Evolutionary conservation across 1,140 invertebrate species (phyloP), one percentile per base, ranked within the genome.

Genomic region (Nixonia krombeini): DNA sequence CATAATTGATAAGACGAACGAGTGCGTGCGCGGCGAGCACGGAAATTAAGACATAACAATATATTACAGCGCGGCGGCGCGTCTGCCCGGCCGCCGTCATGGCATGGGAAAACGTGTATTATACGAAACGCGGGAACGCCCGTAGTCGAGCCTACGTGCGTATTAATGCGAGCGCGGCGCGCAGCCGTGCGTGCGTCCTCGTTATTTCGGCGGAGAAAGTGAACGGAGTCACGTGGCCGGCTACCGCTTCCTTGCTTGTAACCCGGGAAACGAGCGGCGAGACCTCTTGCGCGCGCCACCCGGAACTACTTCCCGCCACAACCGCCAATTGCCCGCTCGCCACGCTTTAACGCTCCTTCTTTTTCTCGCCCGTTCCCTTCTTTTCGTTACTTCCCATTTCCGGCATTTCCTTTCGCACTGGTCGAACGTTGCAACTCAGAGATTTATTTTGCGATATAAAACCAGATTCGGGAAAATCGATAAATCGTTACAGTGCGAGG

Each of bases 141-240:
- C 31, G 31, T 10, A 10, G 13, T n/a, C 21, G 6, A 2, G 21
- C 21, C 6, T 6, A 21, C 6, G 2, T 21, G 31, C 31, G 31
- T 13, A 33, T 33, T 33, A 40, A 23, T 40, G 10, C 38, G 38
- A 2, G 15, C 12, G 33, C 16, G 16, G 8, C 3, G 12, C 28
- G 26, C 29, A 59, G 10, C 18, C 13, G 47, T 59, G 68, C 64
- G 56, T 58, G 42, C 74, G 78, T 73, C 72, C 74, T 69, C 73
- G 67, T 79, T 80, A 76, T 80, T 81, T 79, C 59, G 70, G 73
- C 51, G 65, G 71, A 72, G 74, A 81, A 80, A 81, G 79, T 78
- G 79, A 81, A 81, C n/a, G n/a, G n/a, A 81, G 79, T 42, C 37
- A 52, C 49, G 49, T 52, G 49, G 40, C 38, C 31, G 37, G 13